phyloP scores from a whole-genome alignment of 1,140 invertebrate species.

The Lutraria rhynchaena region DNA sequence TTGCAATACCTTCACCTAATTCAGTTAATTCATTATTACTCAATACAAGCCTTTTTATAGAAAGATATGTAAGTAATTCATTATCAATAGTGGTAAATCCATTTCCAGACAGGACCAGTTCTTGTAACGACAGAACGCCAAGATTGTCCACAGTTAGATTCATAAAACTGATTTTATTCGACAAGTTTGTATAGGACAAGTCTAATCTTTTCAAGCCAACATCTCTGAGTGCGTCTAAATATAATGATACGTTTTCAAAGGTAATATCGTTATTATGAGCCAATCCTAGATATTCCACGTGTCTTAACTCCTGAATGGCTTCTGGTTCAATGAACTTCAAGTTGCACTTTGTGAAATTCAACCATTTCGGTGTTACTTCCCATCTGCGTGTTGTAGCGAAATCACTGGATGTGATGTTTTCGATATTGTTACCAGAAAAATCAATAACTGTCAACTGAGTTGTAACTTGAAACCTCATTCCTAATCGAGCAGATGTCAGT shows the following conservation, averaged over 20 bases:
- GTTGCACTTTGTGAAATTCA: slow-evolving; percentile 49
- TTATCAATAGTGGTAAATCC: slow-evolving; percentile 33
- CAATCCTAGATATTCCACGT: slow-evolving; percentile 43
- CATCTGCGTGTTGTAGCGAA: slow-evolving; percentile 30
- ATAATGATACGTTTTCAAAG: slow-evolving; percentile 22
- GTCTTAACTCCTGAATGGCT: slow-evolving; percentile 20
- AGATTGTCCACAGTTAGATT: slow-evolving; percentile 30
- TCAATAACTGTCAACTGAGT: slow-evolving; percentile 36
- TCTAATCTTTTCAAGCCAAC: slow-evolving; percentile 40
- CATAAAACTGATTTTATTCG: slow-evolving; percentile 21
- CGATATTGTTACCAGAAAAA: slow-evolving; percentile 53
- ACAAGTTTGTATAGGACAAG: slow-evolving; percentile 43
- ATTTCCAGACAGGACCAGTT: slow-evolving; percentile 46
- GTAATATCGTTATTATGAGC: slow-evolving; percentile 40
- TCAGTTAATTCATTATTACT: slow-evolving; percentile 29
- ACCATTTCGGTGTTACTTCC: slow-evolving; percentile 39
- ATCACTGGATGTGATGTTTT: slow-evolving; percentile 19
- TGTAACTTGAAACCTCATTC: slow-evolving; percentile 44
- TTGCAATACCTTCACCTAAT: slow-evolving; percentile 30
- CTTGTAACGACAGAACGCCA: slow-evolving; percentile 31
- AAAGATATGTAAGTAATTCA: slow-evolving; percentile 27
- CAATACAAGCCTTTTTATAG: slow-evolving; percentile 33
- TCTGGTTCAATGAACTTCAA: slow-evolving; percentile 43
- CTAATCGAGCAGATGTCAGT: slow-evolving; percentile 34
- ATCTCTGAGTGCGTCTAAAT: slow-evolving; percentile 24